phyloP scores from a whole-genome alignment of 2,888 invertebrate species.

The Auanema freiburgensis region DNA sequence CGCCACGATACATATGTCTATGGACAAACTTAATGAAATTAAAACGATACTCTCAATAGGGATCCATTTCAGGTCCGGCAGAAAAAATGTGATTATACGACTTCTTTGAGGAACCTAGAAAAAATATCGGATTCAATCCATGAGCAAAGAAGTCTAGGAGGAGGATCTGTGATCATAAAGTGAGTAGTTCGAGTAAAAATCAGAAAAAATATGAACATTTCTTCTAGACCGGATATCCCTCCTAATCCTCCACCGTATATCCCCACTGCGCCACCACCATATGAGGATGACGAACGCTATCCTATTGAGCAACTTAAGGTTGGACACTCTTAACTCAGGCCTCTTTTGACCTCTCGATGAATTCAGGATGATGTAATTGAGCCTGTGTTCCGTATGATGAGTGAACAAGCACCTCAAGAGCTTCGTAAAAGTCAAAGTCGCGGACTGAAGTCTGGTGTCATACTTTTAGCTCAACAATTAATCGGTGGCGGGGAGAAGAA shows the following conservation, averaged over 20 bases:
- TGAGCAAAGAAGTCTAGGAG: constrained; percentile 50
- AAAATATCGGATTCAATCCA: constrained; percentile 61
- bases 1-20: too few species aligned
- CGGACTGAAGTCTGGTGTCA: constrained; percentile 49
- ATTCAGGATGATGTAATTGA: constrained; percentile 42
- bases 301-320: constrained; percentile 34
- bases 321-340: neutral
- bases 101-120: constrained; percentile 59
- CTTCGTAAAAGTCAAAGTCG: constrained; percentile 19
- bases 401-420: constrained; percentile 37
- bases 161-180: constrained; percentile 4
- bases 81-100: constrained; percentile 62
- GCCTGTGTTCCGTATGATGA: constrained; percentile 40
- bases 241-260: constrained; percentile 47
- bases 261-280: constrained; percentile 51
- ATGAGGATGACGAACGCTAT: constrained; percentile 42
- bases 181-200: constrained; percentile 5
- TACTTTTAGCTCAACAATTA: constrained; percentile 57
- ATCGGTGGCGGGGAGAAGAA: constrained; percentile 34
- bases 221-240: constrained; percentile 19
- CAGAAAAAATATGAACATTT: neutral
- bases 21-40: too few species aligned
- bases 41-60: too few species aligned
- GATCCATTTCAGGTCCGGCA: constrained; percentile 45
- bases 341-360: neutral